These are phyloP conservation scores for Aldrovandia affinis DNA, from an alignment of 2,797 vertebrate genomes.

Conservation along the genomic window DNA sequence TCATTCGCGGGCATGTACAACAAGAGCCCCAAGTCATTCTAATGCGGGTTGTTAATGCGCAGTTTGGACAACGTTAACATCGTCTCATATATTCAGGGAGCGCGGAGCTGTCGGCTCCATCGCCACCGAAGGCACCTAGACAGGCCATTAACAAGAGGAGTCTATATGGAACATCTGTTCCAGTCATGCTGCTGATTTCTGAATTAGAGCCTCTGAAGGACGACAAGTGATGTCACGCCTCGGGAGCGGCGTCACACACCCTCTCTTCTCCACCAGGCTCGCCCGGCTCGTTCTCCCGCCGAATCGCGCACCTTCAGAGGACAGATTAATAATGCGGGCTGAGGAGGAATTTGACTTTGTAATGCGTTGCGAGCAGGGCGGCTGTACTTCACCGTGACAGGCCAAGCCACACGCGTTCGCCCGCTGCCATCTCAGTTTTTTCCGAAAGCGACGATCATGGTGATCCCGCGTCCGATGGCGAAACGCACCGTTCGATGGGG, in stretches of 20 bases:
- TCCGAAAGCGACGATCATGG: neutral
- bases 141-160: constrained; percentile 74
- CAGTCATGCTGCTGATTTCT: constrained; percentile 81
- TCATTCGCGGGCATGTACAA: constrained; percentile 58
- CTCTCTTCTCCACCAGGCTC: neutral
- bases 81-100: constrained; percentile 74
- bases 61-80: constrained; percentile 77
- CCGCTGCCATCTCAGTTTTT: neutral
- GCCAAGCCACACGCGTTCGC: neutral
- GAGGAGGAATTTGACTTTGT: constrained; percentile 19
- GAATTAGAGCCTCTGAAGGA: constrained; percentile 81
- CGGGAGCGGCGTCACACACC: constrained; percentile 65
- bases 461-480: neutral
- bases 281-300: neutral
- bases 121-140: constrained; percentile 77
- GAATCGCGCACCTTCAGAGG: constrained; percentile 6
- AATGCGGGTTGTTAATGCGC: constrained; percentile 72
- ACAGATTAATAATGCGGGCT: constrained; percentile 27
- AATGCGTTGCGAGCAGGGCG: constrained; percentile 21
- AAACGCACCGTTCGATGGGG: neutral
- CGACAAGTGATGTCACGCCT: constrained; percentile 67
- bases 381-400: neutral
- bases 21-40: constrained; percentile 68
- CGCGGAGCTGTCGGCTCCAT: constrained; percentile 65
- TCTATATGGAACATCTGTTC: constrained; percentile 84